Base-by-base conservation (phyloP, 2,888 invertebrate genomes). In the Lasioglossum pauxillum region DNA sequence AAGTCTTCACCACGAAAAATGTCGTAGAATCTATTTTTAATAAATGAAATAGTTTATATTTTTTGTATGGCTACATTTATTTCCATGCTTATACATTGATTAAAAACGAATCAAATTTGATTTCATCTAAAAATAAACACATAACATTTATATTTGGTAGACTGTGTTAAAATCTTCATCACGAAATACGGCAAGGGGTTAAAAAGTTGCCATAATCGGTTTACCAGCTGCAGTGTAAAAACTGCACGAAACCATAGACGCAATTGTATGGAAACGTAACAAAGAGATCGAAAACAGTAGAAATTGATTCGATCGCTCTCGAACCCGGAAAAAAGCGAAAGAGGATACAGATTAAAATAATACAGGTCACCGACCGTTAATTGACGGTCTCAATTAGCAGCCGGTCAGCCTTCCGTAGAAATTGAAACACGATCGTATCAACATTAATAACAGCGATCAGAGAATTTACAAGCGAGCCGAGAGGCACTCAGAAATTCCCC, bases 381-480 rank as follows among this genome's bases (percentile, higher is more conserved):
- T 60, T 27, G 1, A 5, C 27, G 14, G 8, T 60, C 60, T 60
- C 60, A 60, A 60, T 60, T 60, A 60, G 14, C 60, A 27, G 57
- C 49, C 19, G 49, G 49, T 10, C 57, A n/a, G 27, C 14, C 27
- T 60, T 60, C 60, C 60, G 60, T 27, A 60, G 60, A 60, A 27
- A 60, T 60, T 60, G 60, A 67, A 67, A 67, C 67, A 35, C 35
- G 67, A 35, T 67, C 35, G 67, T 35, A 67, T 67, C 35, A 67
- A 67, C 67, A 67, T 67, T 35, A 35, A 67, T 35, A 75, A 75
- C 75, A 88, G 85, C 88, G 82, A 84, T 74, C 67, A 19, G 7
- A 31, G 31, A 16, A 67, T 67, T 67, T 35, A 35, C 67, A 35
- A 67, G 67, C 67, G 60, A 27, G 12, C 27, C 14, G 53, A 23